Percentiles rank a stretch among this genome's conserved stretches.
Evolutionary conservation across 2,797 vertebrate species (phyloP).

Genomic region (Lutra lutra): DNA sequence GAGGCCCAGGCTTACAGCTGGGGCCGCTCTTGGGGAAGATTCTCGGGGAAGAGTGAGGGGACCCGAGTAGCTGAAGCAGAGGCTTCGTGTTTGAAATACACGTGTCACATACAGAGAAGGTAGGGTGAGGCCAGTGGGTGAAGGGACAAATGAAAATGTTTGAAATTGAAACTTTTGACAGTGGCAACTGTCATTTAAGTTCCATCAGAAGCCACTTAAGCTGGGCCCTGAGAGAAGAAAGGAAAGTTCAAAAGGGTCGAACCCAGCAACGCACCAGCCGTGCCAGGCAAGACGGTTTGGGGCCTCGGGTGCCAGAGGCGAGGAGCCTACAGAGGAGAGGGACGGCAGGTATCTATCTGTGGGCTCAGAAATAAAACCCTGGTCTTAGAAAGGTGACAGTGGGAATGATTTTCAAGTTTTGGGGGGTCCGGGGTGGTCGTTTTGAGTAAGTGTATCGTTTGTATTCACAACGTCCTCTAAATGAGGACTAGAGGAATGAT

Average conservation of each 20-base stretch:
- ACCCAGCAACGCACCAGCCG: not conserved
- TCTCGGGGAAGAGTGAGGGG: not conserved
- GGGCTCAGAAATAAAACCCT: not conserved
- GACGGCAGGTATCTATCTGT: accelerated
- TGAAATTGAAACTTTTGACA: not conserved
- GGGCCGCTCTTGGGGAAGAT: no score
- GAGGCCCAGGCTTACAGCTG: not conserved
- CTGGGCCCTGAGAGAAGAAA: not conserved
- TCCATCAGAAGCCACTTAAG: not conserved
- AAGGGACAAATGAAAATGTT: not conserved
- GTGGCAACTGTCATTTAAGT: not conserved
- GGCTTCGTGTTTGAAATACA: not conserved
- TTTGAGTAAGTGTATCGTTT: not conserved
- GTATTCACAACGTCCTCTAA: not conserved
- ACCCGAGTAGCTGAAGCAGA: not conserved
- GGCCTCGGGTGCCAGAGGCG: not conserved
- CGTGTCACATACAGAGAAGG: not conserved
- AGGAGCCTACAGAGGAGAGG: not conserved
- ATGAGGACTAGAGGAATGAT: not conserved
- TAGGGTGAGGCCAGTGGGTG: not conserved
- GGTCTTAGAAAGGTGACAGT: not conserved
- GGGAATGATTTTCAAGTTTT: not conserved
- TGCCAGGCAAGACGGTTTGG: not conserved
- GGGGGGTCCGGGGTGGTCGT: not conserved
- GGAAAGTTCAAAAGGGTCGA: not conserved